phyloP scores from a whole-genome alignment of 30 jellyfish, hydroid and myxozoan species.

The Pelagia noctiluca region DNA sequence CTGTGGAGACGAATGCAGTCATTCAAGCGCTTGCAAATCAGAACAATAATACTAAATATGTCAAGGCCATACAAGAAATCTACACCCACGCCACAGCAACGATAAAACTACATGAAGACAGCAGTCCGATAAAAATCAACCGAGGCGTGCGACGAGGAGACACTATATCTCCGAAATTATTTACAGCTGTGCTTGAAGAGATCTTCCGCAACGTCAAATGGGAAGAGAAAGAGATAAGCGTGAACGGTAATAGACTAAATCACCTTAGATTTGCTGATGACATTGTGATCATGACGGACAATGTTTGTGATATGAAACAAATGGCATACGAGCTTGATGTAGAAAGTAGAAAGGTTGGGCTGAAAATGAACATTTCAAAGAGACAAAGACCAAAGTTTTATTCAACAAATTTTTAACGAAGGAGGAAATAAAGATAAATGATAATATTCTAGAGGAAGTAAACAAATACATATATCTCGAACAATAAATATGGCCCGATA shows the following conservation, averaged over 20 bases:
- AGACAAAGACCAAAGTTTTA: background rate
- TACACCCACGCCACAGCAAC: conserved; percentile 2
- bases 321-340: conserved; percentile 2
- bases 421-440: background rate
- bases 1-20: conserved; percentile 17
- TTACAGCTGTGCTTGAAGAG: conserved; percentile 9
- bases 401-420: background rate
- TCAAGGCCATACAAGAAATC: conserved; percentile 12
- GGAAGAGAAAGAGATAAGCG: conserved; percentile 6
- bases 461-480: background rate
- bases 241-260: conserved; percentile 6
- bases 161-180: conserved; percentile 4
- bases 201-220: conserved; percentile 1
- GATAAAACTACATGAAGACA: background rate
- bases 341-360: conserved; percentile 6
- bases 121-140: conserved; percentile 5
- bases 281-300: conserved; percentile 3
- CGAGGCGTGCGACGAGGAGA: conserved; percentile 9
- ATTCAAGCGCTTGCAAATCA: conserved; percentile 32
- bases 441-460: background rate
- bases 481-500: conserved; percentile 1
- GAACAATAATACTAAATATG: background rate
- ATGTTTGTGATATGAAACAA: background rate
- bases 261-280: conserved; percentile 23
- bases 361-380: background rate